These are phyloP conservation scores for Ctena decussata DNA, from an alignment of 2,888 invertebrate species.

Conservation along the genomic window DNA sequence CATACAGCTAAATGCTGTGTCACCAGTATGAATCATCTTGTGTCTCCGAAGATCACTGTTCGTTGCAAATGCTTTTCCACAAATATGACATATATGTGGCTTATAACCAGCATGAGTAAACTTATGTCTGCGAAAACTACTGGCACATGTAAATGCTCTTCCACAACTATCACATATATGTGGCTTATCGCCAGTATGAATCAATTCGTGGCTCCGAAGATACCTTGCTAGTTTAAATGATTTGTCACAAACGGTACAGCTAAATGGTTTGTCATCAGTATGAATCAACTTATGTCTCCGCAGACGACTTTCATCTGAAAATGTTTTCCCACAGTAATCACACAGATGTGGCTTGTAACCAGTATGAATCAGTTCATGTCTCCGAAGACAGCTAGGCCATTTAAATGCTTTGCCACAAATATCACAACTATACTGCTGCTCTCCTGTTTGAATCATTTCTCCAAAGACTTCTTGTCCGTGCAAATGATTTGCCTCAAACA, in stretches of 20 bases:
- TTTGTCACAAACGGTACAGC: background rate
- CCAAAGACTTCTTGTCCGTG: too few relatives aligned
- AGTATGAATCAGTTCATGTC: too few relatives aligned
- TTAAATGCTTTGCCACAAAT: too few relatives aligned
- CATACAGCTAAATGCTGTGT: too few relatives aligned
- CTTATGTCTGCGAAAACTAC: background rate
- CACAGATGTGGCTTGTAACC: too few relatives aligned
- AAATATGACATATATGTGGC: background rate
- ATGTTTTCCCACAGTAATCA: too few relatives aligned
- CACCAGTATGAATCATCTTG: too few relatives aligned
- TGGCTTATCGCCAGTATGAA: background rate
- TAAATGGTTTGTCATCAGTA: background rate
- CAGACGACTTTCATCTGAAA: too few relatives aligned
- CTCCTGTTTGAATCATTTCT: too few relatives aligned
- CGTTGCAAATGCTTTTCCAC: background rate
- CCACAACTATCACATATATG: background rate
- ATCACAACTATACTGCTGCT: too few relatives aligned
- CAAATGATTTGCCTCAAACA: too few relatives aligned
- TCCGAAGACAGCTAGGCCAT: too few relatives aligned
- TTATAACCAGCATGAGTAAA: background rate
- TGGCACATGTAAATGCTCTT: background rate
- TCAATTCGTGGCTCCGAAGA: background rate
- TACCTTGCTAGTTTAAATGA: background rate
- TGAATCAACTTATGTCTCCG: background rate
- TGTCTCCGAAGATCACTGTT: background rate